Percentiles rank a stretch among this genome's conserved stretches.
Evolutionary conservation across 2,113 vertebrate genomes (phyloP).

Genomic region (Plestiodon gilberti): DNA sequence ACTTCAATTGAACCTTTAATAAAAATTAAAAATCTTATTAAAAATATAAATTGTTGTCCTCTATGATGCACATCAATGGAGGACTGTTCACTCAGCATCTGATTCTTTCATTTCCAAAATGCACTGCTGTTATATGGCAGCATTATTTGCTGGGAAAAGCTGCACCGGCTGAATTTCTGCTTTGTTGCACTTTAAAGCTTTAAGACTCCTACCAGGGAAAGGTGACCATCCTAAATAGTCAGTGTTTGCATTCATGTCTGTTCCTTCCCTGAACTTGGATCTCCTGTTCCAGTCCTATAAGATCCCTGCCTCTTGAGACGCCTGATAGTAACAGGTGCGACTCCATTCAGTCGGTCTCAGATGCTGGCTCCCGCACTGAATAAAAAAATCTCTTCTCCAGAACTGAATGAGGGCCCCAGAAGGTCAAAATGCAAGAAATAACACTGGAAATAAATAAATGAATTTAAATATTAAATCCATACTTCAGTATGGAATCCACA

Average conservation of each 20-base stretch:
- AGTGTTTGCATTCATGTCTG: not conserved
- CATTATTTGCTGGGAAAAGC: not conserved
- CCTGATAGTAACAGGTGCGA: too few species aligned
- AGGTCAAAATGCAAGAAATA: not conserved
- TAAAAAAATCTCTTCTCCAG: not conserved
- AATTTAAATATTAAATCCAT: not conserved
- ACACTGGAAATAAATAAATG: not conserved
- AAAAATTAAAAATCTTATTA: too few species aligned
- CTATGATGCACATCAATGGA: too few species aligned
- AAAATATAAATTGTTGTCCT: too few species aligned
- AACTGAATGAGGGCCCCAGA: not conserved
- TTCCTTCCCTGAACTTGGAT: not conserved
- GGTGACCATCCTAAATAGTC: not conserved
- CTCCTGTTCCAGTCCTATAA: not conserved
- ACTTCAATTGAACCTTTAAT: too few species aligned
- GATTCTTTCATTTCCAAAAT: too few species aligned
- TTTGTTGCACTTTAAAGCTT: not conserved
- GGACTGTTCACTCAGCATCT: too few species aligned
- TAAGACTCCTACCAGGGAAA: not conserved
- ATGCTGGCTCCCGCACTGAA: not conserved
- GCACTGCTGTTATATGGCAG: too few species aligned
- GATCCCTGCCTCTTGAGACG: too few species aligned
- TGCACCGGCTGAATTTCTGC: not conserved
- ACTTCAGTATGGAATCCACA: not conserved
- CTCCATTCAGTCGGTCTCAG: accelerated